These are phyloP conservation scores for Tenrec ecaudatus DNA, from an alignment of 2,113 vertebrate species.

Conservation along the genomic window DNA sequence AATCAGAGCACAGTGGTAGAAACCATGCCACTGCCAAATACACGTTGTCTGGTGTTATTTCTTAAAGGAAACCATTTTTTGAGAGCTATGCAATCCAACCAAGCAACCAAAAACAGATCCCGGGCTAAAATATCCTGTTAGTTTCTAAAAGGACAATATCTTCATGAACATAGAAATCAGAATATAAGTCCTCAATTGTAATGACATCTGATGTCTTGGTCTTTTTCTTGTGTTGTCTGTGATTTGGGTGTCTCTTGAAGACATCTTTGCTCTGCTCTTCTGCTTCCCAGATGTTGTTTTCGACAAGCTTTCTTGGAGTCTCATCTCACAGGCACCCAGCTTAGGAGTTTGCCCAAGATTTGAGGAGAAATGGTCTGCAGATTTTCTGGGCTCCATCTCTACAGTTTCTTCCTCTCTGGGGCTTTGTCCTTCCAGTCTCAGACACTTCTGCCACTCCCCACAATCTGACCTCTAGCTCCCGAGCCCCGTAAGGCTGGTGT, in stretches of 20 bases:
- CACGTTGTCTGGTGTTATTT: background rate
- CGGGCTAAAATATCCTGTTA: too few relatives aligned
- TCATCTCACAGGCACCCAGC: background rate
- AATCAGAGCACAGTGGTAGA: background rate
- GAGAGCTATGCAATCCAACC: slow-evolving; percentile 18
- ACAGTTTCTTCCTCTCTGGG: slow-evolving; percentile 14
- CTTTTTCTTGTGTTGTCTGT: background rate
- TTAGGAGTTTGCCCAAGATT: background rate
- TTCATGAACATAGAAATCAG: background rate
- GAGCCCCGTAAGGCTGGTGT: background rate
- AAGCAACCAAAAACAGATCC: background rate
- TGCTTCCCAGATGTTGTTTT: slow-evolving; percentile 30
- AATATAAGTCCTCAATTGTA: slow-evolving; percentile 4
- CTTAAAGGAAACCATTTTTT: background rate
- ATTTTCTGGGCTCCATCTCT: background rate
- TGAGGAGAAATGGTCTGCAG: slow-evolving; percentile 30
- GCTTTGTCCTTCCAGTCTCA: slow-evolving; percentile 1
- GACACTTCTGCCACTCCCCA: background rate
- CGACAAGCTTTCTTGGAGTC: background rate
- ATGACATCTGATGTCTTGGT: background rate
- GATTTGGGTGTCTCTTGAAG: slow-evolving; percentile 17
- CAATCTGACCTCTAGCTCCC: background rate
- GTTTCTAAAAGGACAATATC: slow-evolving; percentile 41
- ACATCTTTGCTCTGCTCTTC: background rate
- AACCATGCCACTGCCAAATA: background rate